phyloP scores from a whole-genome alignment of 30 jellyfish, hydroid and myxozoan genomes.

The Chironex yamaguchii region DNA sequence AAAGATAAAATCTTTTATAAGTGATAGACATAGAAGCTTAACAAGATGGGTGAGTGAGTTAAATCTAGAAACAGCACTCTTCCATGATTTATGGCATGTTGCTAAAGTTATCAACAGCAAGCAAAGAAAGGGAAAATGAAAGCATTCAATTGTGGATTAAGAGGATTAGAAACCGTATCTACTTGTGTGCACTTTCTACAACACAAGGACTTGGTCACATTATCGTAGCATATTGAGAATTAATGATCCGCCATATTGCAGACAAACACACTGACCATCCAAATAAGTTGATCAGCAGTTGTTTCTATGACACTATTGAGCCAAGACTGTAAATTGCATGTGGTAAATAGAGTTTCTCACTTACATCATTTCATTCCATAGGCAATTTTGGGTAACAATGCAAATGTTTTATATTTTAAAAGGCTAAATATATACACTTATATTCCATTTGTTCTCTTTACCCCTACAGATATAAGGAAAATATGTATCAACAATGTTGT shows the following conservation, averaged over 20 bases:
- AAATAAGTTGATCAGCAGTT: not conserved
- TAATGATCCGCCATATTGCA: slow-evolving; percentile 29
- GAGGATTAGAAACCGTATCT: slow-evolving; percentile 15
- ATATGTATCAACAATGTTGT: no score
- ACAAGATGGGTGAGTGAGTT: slow-evolving; percentile 42
- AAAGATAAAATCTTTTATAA: not conserved
- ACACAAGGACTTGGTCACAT: slow-evolving; percentile 42
- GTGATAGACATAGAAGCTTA: slow-evolving; percentile 35
- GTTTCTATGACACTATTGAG: slow-evolving; percentile 11
- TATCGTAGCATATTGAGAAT: slow-evolving; percentile 47
- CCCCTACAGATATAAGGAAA: no score
- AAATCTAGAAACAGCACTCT: not conserved
- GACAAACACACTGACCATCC: slow-evolving; percentile 9
- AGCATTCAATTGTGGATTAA: slow-evolving; percentile 10
- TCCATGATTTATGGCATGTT: slow-evolving; percentile 60
- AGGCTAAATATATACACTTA: not conserved
- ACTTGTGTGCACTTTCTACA: slow-evolving; percentile 51
- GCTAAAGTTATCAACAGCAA: slow-evolving; percentile 10
- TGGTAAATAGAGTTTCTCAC: not conserved
- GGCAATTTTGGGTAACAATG: no score
- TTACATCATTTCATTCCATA: not conserved
- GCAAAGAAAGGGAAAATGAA: slow-evolving; percentile 24
- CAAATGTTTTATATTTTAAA: not conserved
- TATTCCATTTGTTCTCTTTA: not conserved
- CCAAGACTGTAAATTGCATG: not conserved